These are phyloP conservation scores for Brachionichthys hirsutus DNA, from an alignment of 2,113 vertebrate species.

Conservation along the genomic window DNA sequence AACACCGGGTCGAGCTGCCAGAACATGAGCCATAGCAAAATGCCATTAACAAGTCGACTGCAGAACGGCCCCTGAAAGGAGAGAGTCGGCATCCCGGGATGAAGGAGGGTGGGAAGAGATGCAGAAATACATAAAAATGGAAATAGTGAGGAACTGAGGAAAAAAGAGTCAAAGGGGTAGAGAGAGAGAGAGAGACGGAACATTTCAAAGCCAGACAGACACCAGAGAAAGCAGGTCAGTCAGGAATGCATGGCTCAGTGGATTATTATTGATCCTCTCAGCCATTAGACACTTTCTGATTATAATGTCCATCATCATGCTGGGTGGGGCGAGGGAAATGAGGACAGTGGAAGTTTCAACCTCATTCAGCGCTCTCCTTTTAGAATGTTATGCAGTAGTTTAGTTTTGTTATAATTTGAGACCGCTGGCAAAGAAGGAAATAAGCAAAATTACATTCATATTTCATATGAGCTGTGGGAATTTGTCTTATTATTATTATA, in stretches of 20 bases:
- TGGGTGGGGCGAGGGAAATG: conserved; percentile 32
- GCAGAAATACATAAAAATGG: conserved; percentile 13
- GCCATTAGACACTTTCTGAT: conserved; percentile 53
- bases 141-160: conserved; percentile 1
- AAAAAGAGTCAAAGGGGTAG: background rate
- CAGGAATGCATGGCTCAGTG: conserved; percentile 14
- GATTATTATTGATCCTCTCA: conserved; percentile 54
- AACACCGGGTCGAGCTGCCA: conserved; percentile 22
- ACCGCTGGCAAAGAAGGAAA: too few relatives aligned
- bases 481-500: too few relatives aligned
- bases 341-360: conserved; percentile 11
- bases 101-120: background rate
- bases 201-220: background rate
- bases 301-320: conserved; percentile 13
- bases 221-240: conserved; percentile 48
- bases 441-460: too few relatives aligned
- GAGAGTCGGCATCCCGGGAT: background rate
- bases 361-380: background rate
- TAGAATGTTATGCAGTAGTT: too few relatives aligned
- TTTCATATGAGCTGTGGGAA: too few relatives aligned
- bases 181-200: background rate
- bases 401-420: too few relatives aligned
- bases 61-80: conserved; percentile 13
- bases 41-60: conserved; percentile 49
- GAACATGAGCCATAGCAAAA: conserved; percentile 37